Percentiles rank a stretch among this genome's conserved stretches.
phyloP scores from a whole-genome alignment of 2,888 invertebrate species.

The Sympetrum striolatum region DNA sequence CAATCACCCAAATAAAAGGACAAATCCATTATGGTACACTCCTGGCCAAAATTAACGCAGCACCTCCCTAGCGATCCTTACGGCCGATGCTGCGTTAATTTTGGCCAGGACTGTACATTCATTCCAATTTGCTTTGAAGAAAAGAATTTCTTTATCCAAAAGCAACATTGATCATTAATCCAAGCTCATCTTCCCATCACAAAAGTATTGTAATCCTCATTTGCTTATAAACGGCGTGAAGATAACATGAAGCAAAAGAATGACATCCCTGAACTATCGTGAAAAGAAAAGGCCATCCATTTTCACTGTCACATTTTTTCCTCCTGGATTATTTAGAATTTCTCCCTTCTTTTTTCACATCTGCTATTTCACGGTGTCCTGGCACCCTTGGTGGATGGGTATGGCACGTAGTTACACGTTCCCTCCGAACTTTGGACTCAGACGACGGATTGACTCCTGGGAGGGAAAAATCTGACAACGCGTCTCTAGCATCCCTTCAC shows the following conservation, averaged over 20 bases:
- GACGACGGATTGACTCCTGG: not conserved
- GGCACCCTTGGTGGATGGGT: not conserved
- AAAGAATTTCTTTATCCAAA: too few relatives aligned
- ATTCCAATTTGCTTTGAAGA: too few relatives aligned
- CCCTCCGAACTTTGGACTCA: not conserved
- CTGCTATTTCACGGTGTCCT: not conserved
- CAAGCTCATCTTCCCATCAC: not conserved
- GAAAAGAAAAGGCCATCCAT: not conserved
- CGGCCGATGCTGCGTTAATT: too few relatives aligned
- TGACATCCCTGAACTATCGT: not conserved
- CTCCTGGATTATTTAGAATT: not conserved
- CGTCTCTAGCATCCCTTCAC: not conserved
- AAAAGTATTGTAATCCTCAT: not conserved
- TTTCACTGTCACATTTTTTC: not conserved
- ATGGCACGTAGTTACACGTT: not conserved
- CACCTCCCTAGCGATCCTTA: too few relatives aligned
- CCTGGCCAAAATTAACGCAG: too few relatives aligned
- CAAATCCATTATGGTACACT: too few relatives aligned
- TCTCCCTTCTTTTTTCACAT: not conserved
- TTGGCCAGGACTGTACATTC: too few relatives aligned
- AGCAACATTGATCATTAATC: not conserved
- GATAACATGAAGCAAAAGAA: not conserved
- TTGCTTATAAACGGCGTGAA: not conserved
- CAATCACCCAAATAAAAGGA: too few relatives aligned
- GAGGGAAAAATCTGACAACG: not conserved